Conservation (phyloP, 1,140 invertebrate genomes). For the Drosophila aff. region DNA sequence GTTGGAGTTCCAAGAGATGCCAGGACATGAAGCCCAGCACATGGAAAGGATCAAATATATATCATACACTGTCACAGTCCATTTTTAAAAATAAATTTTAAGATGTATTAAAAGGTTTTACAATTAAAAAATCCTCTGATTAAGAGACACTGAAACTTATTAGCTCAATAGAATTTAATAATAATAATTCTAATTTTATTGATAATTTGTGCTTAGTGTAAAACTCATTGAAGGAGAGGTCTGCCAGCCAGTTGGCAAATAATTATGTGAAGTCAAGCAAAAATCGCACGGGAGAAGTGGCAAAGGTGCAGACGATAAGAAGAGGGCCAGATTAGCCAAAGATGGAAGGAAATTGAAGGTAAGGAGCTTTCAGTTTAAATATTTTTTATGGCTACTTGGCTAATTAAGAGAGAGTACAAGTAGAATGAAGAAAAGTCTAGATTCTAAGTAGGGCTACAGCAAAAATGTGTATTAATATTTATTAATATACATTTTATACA, state of each 20-base stretch:
- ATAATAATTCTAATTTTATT: no score
- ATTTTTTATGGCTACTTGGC: slow-evolving; percentile 35
- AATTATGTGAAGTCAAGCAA: slow-evolving; percentile 68
- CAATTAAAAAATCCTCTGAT: no score
- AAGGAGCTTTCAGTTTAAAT: slow-evolving; percentile 37
- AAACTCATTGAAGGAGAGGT: slow-evolving; percentile 26
- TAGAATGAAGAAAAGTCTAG: slow-evolving; percentile 2
- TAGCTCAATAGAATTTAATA: no score
- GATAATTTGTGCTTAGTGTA: neutral
- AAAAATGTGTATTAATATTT: neutral
- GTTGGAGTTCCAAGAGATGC: slow-evolving; percentile 29
- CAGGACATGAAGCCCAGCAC: slow-evolving; percentile 36
- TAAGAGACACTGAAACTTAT: no score
- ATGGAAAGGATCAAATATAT: neutral
- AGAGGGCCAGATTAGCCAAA: slow-evolving; percentile 14
- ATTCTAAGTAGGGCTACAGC: neutral
- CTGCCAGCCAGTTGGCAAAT: slow-evolving; percentile 61
- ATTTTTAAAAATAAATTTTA: no score
- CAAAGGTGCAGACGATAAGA: slow-evolving; percentile 41
- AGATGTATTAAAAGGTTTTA: neutral
- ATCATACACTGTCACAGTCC: neutral
- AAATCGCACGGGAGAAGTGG: slow-evolving; percentile 33
- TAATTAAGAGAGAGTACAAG: slow-evolving; percentile 26
- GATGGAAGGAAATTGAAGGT: slow-evolving; percentile 30
- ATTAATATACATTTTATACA: neutral